A percentile compares a stretch with the other conserved stretches of the same genome.
Conservation (phyloP, 2,888 invertebrate species). For the Deladenus siricidicola region DNA sequence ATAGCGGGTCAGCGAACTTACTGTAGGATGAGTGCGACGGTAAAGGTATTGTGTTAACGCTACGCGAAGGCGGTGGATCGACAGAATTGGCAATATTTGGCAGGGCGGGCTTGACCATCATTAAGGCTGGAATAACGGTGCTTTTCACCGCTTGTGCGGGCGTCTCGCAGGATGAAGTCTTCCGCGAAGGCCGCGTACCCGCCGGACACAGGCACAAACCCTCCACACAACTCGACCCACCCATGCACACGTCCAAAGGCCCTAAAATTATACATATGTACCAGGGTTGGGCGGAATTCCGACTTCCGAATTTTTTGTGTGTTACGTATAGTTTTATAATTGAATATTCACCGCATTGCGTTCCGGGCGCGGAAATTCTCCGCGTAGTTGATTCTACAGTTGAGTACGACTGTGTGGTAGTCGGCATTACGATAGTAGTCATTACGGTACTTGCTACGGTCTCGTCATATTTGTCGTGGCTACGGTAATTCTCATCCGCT, state of each 20-base stretch:
- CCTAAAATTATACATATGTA: slow-evolving; percentile 33
- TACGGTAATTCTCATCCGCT: slow-evolving; percentile 9
- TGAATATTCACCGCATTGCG: slow-evolving; percentile 13
- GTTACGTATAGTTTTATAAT: too few species aligned
- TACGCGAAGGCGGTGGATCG: too few species aligned
- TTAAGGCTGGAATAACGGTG: neutral
- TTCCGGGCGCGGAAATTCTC: slow-evolving; percentile 11
- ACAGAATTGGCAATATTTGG: too few species aligned
- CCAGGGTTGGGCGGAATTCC: neutral
- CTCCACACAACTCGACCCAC: slow-evolving; percentile 47
- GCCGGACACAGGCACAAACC: slow-evolving; percentile 49
- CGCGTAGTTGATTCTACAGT: slow-evolving; percentile 21
- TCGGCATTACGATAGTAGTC: too few species aligned
- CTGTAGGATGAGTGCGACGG: too few species aligned
- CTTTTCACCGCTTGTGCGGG: neutral
- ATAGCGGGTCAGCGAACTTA: too few species aligned
- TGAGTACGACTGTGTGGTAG: too few species aligned
- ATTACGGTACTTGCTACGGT: too few species aligned
- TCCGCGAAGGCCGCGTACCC: slow-evolving; percentile 35
- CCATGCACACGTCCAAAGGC: slow-evolving; percentile 48
- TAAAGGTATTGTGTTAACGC: too few species aligned
- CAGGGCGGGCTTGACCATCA: neutral
- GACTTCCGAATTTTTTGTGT: too few species aligned
- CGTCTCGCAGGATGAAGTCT: neutral
- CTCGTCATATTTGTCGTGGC: neutral